Conservation (phyloP, 2,888 invertebrate species). For the Aphidius colemani region DNA sequence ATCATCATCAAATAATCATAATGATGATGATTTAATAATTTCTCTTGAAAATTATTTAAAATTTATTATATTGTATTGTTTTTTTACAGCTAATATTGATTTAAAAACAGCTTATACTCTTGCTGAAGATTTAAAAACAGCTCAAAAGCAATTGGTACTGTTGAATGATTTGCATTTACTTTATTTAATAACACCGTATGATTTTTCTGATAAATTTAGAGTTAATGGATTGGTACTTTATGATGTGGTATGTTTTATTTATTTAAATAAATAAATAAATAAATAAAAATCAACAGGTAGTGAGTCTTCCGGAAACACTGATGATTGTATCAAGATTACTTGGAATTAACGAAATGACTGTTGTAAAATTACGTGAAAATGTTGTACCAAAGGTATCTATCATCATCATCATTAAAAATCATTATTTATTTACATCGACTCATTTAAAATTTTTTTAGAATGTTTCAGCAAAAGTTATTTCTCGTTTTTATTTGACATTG, state of each 20-base stretch:
- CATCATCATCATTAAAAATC: no score
- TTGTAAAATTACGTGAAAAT: conserved; percentile 50
- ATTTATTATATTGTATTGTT: no score
- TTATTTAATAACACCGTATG: conserved; percentile 84
- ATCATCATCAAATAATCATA: conserved; percentile 8
- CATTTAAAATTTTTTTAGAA: no score
- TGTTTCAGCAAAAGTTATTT: conserved; percentile 67
- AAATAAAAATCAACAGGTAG: conserved; percentile 69
- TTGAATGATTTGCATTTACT: conserved; percentile 83
- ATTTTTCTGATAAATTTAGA: conserved; percentile 65
- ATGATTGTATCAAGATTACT: conserved; percentile 73
- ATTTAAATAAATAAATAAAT: no score
- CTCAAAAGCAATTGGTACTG: conserved; percentile 78
- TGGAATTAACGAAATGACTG: conserved; percentile 74
- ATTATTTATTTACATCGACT: no score
- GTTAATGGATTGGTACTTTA: conserved; percentile 66
- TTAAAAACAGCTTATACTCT: conserved; percentile 72
- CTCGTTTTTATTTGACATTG: conserved; percentile 83
- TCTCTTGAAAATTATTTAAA: no score
- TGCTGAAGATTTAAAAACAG: conserved; percentile 74
- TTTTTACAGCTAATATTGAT: conserved; percentile 75
- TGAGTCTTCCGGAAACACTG: conserved; percentile 64
- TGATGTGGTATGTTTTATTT: conserved; percentile 65
- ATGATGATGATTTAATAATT: no score
- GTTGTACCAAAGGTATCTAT: conserved; percentile 47